These are phyloP conservation scores for Apotomis capreana DNA, from an alignment of 2,888 invertebrate species.

Conservation along the genomic window DNA sequence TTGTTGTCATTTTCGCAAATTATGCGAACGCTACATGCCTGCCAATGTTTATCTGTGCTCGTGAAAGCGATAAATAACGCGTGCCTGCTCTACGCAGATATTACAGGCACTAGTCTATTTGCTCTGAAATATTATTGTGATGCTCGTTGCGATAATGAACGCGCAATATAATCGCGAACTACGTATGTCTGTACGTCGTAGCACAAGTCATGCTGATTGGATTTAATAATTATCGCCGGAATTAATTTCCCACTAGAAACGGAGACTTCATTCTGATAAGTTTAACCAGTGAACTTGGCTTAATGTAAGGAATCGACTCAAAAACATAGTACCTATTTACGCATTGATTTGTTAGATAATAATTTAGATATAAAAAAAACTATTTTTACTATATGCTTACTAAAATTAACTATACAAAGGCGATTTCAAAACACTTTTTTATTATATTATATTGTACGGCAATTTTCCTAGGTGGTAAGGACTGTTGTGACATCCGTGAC, in stretches of 20 bases:
- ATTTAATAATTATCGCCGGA: not conserved
- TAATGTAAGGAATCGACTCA: not conserved
- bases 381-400: too few species aligned
- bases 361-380: too few species aligned
- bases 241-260: not conserved
- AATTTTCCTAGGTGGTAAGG: too few species aligned
- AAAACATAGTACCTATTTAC: too few species aligned
- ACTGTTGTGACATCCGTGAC: too few species aligned
- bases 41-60: constrained; percentile 76
- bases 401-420: too few species aligned
- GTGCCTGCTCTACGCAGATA: constrained; percentile 62
- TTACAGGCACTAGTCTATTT: constrained; percentile 59
- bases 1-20: constrained; percentile 80
- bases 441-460: too few species aligned
- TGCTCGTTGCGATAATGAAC: constrained; percentile 36
- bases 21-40: constrained; percentile 74
- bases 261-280: not conserved
- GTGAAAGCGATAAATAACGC: constrained; percentile 75
- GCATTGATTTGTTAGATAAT: too few species aligned
- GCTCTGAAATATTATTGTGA: constrained; percentile 46
- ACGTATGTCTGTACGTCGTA: not conserved
- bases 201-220: not conserved
- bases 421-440: too few species aligned
- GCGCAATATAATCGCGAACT: constrained; percentile 11
- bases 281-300: not conserved